Percentiles rank a stretch among this genome's conserved stretches.
Evolutionary conservation across 1,140 invertebrate genomes (phyloP).

Genomic region (Cydia splendana): DNA sequence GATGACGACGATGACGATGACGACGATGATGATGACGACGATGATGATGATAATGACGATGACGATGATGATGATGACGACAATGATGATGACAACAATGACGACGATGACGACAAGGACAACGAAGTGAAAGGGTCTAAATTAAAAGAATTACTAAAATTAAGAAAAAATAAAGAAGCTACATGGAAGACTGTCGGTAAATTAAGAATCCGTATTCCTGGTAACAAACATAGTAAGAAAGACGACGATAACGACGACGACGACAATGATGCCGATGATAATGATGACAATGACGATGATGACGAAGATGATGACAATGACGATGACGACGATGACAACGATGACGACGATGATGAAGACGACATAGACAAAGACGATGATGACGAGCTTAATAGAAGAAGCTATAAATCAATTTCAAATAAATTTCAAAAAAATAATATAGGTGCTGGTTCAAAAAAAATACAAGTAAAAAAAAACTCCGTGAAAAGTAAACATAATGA

Average conservation of each 20-base stretch:
- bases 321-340: slow-evolving; percentile 65
- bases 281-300: slow-evolving; percentile 75
- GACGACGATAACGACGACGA: slow-evolving; percentile 68
- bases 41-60: slow-evolving; percentile 77
- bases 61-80: slow-evolving; percentile 77
- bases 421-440: neutral
- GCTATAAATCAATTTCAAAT: slow-evolving; percentile 6
- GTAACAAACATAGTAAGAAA: slow-evolving; percentile 75
- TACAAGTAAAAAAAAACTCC: slow-evolving; percentile 47
- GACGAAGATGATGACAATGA: slow-evolving; percentile 72
- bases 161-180: slow-evolving; percentile 34
- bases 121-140: slow-evolving; percentile 50
- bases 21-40: slow-evolving; percentile 74
- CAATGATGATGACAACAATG: slow-evolving; percentile 71
- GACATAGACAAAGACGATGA: slow-evolving; percentile 76
- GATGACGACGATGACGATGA: slow-evolving; percentile 76
- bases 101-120: slow-evolving; percentile 69
- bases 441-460: slow-evolving; percentile 12
- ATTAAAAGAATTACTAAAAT: slow-evolving; percentile 40
- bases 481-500: slow-evolving; percentile 74
- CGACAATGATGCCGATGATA: slow-evolving; percentile 72
- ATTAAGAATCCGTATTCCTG: slow-evolving; percentile 49
- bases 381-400: slow-evolving; percentile 65
- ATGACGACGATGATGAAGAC: slow-evolving; percentile 72
- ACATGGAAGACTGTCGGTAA: slow-evolving; percentile 42